A percentile compares a stretch with the other conserved stretches of the same genome.
phyloP scores from a whole-genome alignment of 64 coral and sea anemone species.

The Montipora capricornis region DNA sequence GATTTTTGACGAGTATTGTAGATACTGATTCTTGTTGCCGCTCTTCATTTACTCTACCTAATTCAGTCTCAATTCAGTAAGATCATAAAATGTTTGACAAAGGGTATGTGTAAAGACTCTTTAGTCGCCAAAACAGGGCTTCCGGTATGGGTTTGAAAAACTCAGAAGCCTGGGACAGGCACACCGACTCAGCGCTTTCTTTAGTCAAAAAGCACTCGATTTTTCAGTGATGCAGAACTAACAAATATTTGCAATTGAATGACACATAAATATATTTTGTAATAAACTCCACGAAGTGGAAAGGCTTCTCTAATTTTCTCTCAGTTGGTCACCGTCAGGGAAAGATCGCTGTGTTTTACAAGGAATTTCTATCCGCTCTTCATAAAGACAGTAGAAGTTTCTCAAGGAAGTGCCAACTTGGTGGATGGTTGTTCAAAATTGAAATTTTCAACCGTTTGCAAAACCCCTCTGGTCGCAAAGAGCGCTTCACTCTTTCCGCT shows the following conservation, averaged over 20 bases:
- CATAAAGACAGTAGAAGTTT: background rate
- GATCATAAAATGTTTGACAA: too few relatives aligned
- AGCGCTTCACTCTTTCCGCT: background rate
- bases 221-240: conserved; percentile 1
- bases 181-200: background rate
- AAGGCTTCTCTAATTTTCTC: too few relatives aligned
- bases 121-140: too few relatives aligned
- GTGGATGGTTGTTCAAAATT: background rate
- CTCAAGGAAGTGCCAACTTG: background rate
- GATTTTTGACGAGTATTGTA: too few relatives aligned
- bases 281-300: too few relatives aligned
- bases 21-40: too few relatives aligned
- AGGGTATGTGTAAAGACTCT: too few relatives aligned
- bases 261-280: too few relatives aligned
- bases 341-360: background rate
- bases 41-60: too few relatives aligned
- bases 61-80: too few relatives aligned
- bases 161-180: too few relatives aligned
- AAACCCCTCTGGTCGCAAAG: background rate
- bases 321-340: background rate
- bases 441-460: background rate
- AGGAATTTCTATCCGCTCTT: background rate
- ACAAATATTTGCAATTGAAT: background rate
- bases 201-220: background rate
- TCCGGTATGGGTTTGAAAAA: too few relatives aligned